Evolutionary conservation across 2,888 invertebrate genomes (phyloP), one percentile per base, ranked within the genome.

Genomic region (Tenthredo livida): DNA sequence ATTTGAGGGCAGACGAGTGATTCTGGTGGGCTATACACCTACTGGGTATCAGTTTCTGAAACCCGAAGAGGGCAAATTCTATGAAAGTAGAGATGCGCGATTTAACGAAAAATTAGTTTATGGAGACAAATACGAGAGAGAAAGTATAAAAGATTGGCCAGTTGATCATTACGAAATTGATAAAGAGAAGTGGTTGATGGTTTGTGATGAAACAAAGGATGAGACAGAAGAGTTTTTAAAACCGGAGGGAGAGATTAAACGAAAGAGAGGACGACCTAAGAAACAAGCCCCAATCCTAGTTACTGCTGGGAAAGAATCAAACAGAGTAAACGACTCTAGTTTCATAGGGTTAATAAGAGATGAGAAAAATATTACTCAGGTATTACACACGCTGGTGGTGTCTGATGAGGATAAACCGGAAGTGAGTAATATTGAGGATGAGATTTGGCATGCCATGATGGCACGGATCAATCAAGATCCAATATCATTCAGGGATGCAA

Each of bases 401-500:
- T 21, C 7, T 12, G 70, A 37, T 40, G 37, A 37, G 25, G n/a
- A 80, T 29, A 9, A 29, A 21, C 37, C 54, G 21, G 15, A 70
- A 3, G 15, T 12, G 17, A n/a, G 33, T 70, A 7, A 70, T 2
- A 12, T 70, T 17, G n/a, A 40, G 7, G 33, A 70, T 70, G 70
- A 70, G 37, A n/a, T 70, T 37, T 12, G 17, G 3, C 25, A 67
- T 65, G 85, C 85, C 15, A 15, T 85, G 70, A 7, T 65, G 33
- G 43, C 21, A 87, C 85, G 3, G 50, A 43, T 7, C 85, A 87
- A 40, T 84, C 84, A 3, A 84, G 65, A 54, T 77, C 21, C 73
- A 17, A 61, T 78, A 6, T 80, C 82, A 12, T 86, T 85, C 58
- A 73, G 43, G 54, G 86, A 87, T 73, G 87, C 85, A 2, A 85